Base-by-base conservation (phyloP, 2,888 invertebrate genomes). In the Pseudococcus longispinus region DNA sequence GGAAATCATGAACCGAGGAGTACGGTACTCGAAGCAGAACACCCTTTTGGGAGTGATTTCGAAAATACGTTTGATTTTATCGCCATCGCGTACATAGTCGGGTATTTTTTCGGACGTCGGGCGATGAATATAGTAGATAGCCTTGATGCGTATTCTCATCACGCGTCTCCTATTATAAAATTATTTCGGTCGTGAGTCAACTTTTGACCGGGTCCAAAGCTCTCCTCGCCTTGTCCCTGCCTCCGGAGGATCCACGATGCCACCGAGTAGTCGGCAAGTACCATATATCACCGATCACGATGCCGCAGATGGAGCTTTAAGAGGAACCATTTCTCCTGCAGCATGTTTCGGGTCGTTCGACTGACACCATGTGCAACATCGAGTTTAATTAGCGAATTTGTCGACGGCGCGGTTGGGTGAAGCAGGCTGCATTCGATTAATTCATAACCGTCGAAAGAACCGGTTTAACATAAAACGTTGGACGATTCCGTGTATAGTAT, bases 91-190 rank as follows among this genome's bases (percentile, higher is more conserved):
- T 55, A 55, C 15, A 46, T 15, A 46, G 46, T 18, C 15, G 15
- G 15, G n/a, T 60, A 60, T 60, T 9, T 32, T 60, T 70, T 70
- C 29, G 70, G 70, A 70, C 32, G 70, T 70, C 29, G 70, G 70
- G 29, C 70, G 70, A 70, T 70, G 32, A 18, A 70, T 70, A 29
- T 29, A 70, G 29, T 13, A 29, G 70, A 70, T 70, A 70, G 29
- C 70, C 70, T 70, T 70, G 70, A 70, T 70, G 70, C 29, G 70
- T 70, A 70, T 70, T 70, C 70, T 70, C 70, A 70, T 70, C 70
- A 70, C 70, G 70, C 70, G 70, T 29, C 29, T 15, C 70, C 70
- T 70, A 70, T 70, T 70, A 70, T 29, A 70, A 70, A 70, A 70
- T 70, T 70, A 70, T 70, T 70, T 70, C 70, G 70, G 18, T 70